phyloP scores from a whole-genome alignment of 2,888 invertebrate species.

The Chymomyza amoena region DNA sequence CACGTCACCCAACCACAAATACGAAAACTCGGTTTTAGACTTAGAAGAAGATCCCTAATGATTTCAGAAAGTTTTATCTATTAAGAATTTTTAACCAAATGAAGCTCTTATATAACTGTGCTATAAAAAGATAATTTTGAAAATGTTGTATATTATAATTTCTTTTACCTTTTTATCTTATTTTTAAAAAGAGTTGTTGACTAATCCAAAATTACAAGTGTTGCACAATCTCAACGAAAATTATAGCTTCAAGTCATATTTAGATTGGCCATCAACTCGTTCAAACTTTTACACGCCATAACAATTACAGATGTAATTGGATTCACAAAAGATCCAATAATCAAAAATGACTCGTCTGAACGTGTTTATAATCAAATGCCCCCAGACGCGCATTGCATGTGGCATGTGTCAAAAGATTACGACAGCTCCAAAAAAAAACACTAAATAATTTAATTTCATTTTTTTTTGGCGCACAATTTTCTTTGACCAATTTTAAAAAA shows the following conservation, averaged over 20 bases:
- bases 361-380: neutral
- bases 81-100: too few species aligned
- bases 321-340: neutral
- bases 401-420: slow-evolving; percentile 1
- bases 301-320: neutral
- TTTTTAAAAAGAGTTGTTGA: too few species aligned
- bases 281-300: neutral
- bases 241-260: neutral
- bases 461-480: neutral
- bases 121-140: too few species aligned
- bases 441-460: neutral
- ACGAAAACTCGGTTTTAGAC: too few species aligned
- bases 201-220: neutral
- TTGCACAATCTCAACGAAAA: neutral
- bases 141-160: too few species aligned
- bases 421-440: neutral
- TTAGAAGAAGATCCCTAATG: too few species aligned
- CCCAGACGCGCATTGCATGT: slow-evolving; percentile 1
- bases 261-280: neutral
- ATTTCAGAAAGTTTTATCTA: too few species aligned
- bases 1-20: too few species aligned
- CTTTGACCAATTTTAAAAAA: slow-evolving; percentile 37
- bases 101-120: too few species aligned
- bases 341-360: neutral
- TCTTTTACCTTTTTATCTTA: too few species aligned